Base-by-base conservation (phyloP, 1,140 invertebrate species). In the Diorhabda sublineata region DNA sequence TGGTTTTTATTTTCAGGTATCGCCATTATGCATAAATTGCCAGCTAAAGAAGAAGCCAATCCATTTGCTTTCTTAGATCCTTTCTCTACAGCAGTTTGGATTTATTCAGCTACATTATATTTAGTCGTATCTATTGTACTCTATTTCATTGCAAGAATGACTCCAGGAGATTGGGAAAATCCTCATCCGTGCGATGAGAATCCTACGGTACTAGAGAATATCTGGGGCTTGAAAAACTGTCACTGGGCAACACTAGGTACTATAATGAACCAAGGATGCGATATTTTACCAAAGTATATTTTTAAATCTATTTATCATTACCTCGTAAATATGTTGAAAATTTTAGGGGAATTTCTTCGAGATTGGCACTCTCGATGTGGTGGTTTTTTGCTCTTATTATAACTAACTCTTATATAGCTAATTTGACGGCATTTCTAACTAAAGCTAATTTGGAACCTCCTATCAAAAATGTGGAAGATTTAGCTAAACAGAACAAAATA, bases 321-420 rank as follows among this genome's bases (percentile, higher is more conserved):
- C 26, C 26, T 26, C 26, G 26, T 26, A 26, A 26, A 26, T 1
- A 26, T 26, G 26, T 26, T 26, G 26, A 52, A 52, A 8, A 52
- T 73, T 74, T 45, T 52, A 90, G 90, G 76, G 89, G 90, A 6
- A 84, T 91, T 2, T 89, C 89, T 2, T 91, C 93, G 3, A 84
- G 94, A 41, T 88, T 93, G 81, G 87, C 92, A 0, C 88, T 90
- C 9, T 91, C 91, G 0, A 94, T 92, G 85, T 98, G 96, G 95
- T 98, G 94, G 94, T 96, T 98, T 78, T 98, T 98, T 78, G 92
- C 93, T 0, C 84, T 98, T 8, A 98, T 98, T 74, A 95, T 98
- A 83, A 92, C 96, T 8, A 96, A 95, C 5, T 97, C 95, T 1
- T 98, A 98, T 79, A 98, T 96, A 0, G 97, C 96, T 6, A 98